A percentile compares a stretch with the other conserved stretches of the same genome.
phyloP scores from a whole-genome alignment of 2,797 vertebrate species.

The Lacerta agilis region DNA sequence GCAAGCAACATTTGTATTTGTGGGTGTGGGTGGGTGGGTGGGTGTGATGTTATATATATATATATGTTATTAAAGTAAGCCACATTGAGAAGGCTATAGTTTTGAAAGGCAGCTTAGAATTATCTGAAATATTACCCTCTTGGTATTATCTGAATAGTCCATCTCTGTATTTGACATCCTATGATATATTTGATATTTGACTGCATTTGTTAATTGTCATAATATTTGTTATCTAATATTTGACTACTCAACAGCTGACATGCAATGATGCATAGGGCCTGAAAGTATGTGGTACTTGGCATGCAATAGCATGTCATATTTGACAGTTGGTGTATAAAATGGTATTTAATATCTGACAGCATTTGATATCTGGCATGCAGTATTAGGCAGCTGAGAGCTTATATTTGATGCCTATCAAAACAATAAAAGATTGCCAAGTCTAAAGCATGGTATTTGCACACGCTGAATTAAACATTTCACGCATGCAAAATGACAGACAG shows the following conservation, averaged over 20 bases:
- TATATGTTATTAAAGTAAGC: no score
- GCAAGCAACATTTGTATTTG: no score
- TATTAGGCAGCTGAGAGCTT: neutral
- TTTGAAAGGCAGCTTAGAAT: no score
- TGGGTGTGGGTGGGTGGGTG: no score
- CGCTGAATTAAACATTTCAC: neutral
- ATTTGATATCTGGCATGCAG: neutral
- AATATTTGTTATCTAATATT: neutral
- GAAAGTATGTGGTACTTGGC: neutral
- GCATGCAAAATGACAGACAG: neutral
- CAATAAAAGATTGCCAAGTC: neutral
- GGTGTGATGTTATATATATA: no score
- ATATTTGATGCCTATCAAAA: neutral
- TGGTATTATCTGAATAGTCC: neutral
- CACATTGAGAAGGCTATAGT: no score
- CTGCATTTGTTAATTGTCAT: neutral
- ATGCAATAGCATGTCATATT: neutral
- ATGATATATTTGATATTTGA: neutral
- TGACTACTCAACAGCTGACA: neutral
- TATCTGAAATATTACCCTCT: no score
- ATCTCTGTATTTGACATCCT: neutral
- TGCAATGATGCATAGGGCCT: neutral
- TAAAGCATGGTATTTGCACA: neutral
- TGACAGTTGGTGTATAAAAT: neutral
- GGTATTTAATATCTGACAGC: neutral